Conservation (phyloP, 2,113 vertebrate genomes). For the Hassar affinis region DNA sequence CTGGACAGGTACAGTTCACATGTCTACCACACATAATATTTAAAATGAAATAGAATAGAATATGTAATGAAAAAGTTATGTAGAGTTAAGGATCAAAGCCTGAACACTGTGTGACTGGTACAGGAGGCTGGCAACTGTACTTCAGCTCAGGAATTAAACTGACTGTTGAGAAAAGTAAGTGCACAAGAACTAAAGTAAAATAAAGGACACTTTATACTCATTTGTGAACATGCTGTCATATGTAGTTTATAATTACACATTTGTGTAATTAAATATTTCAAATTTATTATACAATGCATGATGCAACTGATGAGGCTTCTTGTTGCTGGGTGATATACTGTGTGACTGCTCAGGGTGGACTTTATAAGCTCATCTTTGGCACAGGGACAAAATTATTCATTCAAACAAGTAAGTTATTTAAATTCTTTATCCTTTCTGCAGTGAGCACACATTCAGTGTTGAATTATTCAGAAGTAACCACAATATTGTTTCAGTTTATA, state of each 20-base stretch:
- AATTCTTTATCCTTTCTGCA: background rate
- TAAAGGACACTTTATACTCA: background rate
- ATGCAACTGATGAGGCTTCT: background rate
- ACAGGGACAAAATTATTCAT: slow-evolving; percentile 19
- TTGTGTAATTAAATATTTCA: background rate
- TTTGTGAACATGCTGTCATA: background rate
- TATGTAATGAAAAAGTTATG: background rate
- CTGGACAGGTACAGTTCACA: background rate
- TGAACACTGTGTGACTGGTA: slow-evolving; percentile 41
- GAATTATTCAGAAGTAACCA: background rate
- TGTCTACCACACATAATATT: too few species aligned
- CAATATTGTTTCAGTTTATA: background rate
- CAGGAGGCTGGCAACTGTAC: slow-evolving; percentile 17
- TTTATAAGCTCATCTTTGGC: slow-evolving; percentile 40
- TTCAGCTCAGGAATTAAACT: slow-evolving; percentile 51
- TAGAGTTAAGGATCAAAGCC: background rate
- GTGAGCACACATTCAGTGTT: background rate
- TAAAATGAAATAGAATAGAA: background rate
- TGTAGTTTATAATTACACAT: background rate
- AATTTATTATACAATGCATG: background rate
- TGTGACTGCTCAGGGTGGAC: slow-evolving; percentile 16
- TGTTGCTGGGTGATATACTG: slow-evolving; percentile 22
- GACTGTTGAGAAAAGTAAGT: slow-evolving; percentile 37
- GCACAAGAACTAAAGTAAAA: background rate
- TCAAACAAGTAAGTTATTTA: slow-evolving; percentile 39